Base-by-base conservation (phyloP, 2,113 vertebrate species). In the Zapornia atra region DNA sequence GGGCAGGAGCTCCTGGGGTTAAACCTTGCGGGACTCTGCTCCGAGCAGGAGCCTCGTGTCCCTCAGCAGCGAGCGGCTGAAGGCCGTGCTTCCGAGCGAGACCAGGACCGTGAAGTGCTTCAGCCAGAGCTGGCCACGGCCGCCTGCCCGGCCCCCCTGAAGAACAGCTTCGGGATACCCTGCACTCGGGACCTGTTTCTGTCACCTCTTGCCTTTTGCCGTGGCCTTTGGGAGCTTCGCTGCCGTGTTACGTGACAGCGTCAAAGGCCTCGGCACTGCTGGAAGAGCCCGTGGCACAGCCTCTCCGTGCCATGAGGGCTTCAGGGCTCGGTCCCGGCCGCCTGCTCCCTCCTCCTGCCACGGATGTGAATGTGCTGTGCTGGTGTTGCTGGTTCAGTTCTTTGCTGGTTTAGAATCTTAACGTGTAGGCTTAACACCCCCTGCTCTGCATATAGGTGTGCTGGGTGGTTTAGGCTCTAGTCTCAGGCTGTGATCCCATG, bases 281-380 rank as follows among this genome's bases (percentile, higher is more conserved):
- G 17, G 14, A 18, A 5, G 4, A 26, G 9, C 34, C 48, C 1
- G 0, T 20, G 50, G 36, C 10, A 4, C 1, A 0, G 40, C 3
- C 5, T 18, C 18, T 28, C 31, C 17, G 7, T 15, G 13, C 3
- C 10, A 4, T 0, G 0, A 15, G 24, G 15, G 14, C 1, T 56
- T 6, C 22, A 4, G 29, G 65, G 12, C 21, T 68, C 24, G 33
- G 54, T 29, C 33, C 46, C 29, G 5, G 2, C 48, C 68, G 19
- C 3, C 53, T 46, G 50, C 54, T 64, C n/a, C 40, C 15, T 75
- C 28, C 53, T 28, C 16, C 53, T 31, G 46, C 63, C 4, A 50
- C 3, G 34, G 29, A 7, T 25, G 31, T 5, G 12, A 50, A 6
- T 4, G 15, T n/a, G 61, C 51, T 69, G 80, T 44, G 2, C 34